phyloP scores from a whole-genome alignment of 2,888 invertebrate genomes.

The Unio delphinus region DNA sequence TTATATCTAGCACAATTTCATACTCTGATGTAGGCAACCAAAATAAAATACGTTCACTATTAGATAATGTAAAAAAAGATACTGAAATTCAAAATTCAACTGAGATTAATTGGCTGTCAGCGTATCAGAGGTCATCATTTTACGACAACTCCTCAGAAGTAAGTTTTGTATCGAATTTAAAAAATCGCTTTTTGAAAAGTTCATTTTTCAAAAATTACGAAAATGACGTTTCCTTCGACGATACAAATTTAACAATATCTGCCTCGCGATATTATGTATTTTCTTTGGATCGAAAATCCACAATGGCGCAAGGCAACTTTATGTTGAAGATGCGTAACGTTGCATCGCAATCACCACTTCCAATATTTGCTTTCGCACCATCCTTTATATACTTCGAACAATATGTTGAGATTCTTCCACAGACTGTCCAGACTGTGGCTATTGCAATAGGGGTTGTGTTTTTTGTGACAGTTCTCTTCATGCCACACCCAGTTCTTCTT shows the following conservation, averaged over 20 bases:
- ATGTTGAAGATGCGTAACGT: constrained; percentile 54
- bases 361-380: constrained; percentile 47
- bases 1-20: constrained; percentile 16
- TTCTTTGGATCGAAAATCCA: constrained; percentile 90
- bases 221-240: constrained; percentile 24
- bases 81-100: constrained; percentile 12
- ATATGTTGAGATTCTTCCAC: constrained; percentile 53
- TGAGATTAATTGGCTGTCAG: constrained; percentile 19
- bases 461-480: constrained; percentile 56
- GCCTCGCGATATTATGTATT: constrained; percentile 83
- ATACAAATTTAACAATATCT: constrained; percentile 7
- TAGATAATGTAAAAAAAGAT: constrained; percentile 8
- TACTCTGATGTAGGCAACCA: constrained; percentile 12
- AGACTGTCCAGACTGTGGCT: constrained; percentile 58
- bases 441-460: constrained; percentile 58
- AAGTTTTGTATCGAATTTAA: background rate
- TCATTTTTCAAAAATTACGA: constrained; percentile 7
- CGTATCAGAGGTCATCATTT: constrained; percentile 6
- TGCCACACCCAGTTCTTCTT: constrained; percentile 59
- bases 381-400: constrained; percentile 61
- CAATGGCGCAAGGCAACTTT: constrained; percentile 69
- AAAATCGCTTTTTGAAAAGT: constrained; percentile 5
- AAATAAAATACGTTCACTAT: constrained; percentile 3
- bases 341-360: constrained; percentile 38
- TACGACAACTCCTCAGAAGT: constrained; percentile 7